Base-by-base conservation (phyloP, 1,140 invertebrate genomes). In the Medauroidea extradentata region DNA sequence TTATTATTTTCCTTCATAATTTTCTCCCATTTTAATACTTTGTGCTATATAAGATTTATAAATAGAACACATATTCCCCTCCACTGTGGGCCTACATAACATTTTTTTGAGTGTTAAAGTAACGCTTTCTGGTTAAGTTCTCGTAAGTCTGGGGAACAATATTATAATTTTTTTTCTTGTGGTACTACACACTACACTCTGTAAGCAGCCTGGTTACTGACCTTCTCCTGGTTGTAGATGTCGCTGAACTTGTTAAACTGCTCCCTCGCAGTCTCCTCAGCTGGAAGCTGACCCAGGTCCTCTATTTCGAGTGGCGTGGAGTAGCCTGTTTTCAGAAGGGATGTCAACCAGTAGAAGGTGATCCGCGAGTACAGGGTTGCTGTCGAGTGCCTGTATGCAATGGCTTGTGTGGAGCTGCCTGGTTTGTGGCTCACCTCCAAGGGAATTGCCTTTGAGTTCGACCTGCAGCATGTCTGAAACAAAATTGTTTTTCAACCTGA, bases 301-400 rank as follows among this genome's bases (percentile, higher is more conserved):
- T 85, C 79, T 38, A 83, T 70, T 64, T 89, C 84, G 14, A 91
- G 69, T 1, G 87, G 83, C 19, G 75, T 75, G 44, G 77, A 77
- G 68, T 85, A 90, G 23, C 89, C 88, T 59, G 80, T 73, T 58
- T 78, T 76, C 2, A 93, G 69, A 2, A 92, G 70, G 3, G 81
- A 74, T 43, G 82, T 85, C 21, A 92, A 71, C 90, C 90, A 93
- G 72, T 83, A 89, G 70, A 90, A 93, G 14, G 85, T 85, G 39
- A 85, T 78, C 73, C 85, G 86, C 0, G 87, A 89, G 59, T 84
- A 82, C 53, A 88, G 82, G 66, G 83, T 83, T 4, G 81, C 80
- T 54, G 79, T 73, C 13, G 79, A 77, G 61, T 88, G 83, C 60
- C 79, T 64, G 63, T 78, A 81, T 53, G 21, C 16, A 8, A 2